Evolutionary conservation across 2,797 vertebrate genomes (phyloP).

Genomic region (Florisuga fusca): DNA sequence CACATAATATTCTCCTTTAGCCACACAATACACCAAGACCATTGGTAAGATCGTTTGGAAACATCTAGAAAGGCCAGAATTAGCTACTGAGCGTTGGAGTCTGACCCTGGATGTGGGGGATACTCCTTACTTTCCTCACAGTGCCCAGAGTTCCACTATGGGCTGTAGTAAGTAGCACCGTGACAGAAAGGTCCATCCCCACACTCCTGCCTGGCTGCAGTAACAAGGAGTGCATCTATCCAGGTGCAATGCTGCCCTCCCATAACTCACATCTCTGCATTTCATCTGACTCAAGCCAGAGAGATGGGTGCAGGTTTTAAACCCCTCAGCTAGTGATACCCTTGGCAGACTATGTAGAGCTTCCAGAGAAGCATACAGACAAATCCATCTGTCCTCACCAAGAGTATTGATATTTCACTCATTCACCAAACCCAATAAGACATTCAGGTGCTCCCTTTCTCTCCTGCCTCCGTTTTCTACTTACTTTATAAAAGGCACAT

Average conservation of each 20-base stretch:
- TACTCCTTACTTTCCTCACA: not conserved
- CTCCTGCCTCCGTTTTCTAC: not conserved
- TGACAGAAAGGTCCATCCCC: not conserved
- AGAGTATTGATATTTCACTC: not conserved
- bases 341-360: not conserved
- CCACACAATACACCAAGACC: not conserved
- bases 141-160: not conserved
- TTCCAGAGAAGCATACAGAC: not conserved
- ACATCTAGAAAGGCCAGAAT: not conserved
- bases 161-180: not conserved
- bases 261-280: not conserved
- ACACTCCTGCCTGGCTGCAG: not conserved
- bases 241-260: not conserved
- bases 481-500: not conserved
- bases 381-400: not conserved
- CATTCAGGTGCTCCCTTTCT: not conserved
- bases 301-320: not conserved
- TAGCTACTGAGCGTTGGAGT: not conserved
- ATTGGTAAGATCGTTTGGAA: not conserved
- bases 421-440: not conserved
- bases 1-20: not conserved
- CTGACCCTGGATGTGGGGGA: not conserved
- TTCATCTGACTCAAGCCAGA: not conserved
- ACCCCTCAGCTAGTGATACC: not conserved
- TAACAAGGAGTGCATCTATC: accelerated